Evolutionary conservation across 2,888 invertebrate species (phyloP).

Genomic region (Melanotus villosus): DNA sequence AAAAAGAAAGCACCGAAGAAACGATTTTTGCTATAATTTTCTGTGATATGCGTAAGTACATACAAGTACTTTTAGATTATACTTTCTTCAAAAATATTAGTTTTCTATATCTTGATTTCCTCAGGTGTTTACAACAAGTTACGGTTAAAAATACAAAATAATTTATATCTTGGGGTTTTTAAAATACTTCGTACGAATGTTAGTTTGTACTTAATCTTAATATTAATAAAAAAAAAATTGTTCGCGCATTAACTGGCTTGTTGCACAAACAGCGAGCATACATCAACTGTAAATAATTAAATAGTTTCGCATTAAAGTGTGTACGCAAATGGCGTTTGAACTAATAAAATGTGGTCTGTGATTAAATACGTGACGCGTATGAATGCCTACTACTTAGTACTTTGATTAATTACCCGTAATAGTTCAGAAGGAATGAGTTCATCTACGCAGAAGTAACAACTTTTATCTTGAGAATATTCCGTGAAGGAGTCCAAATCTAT

Average conservation of each 20-base stretch:
- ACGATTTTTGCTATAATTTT: no score
- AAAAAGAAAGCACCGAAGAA: no score
- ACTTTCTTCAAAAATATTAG: no score
- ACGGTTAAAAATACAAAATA: neutral
- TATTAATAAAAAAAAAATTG: neutral
- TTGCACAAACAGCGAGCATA: conserved; percentile 14
- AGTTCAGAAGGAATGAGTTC: conserved; percentile 17
- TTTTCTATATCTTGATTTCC: no score
- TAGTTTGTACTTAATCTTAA: neutral
- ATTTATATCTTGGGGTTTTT: neutral
- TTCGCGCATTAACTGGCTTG: conserved; percentile 7
- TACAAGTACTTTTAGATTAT: no score
- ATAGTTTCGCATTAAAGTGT: conserved; percentile 14
- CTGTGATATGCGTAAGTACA: no score
- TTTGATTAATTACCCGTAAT: conserved; percentile 25
- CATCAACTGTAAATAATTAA: conserved; percentile 24
- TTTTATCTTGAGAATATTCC: conserved; percentile 41
- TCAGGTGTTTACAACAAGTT: no score
- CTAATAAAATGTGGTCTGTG: conserved; percentile 22
- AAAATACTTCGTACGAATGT: neutral
- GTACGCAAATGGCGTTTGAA: conserved; percentile 23
- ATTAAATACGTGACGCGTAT: conserved; percentile 21
- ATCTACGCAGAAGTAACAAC: conserved; percentile 32
- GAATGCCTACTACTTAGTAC: conserved; percentile 12
- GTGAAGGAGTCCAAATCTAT: conserved; percentile 52